phyloP scores from a whole-genome alignment of 2,113 vertebrate species.

The Aptenodytes patagonicus region DNA sequence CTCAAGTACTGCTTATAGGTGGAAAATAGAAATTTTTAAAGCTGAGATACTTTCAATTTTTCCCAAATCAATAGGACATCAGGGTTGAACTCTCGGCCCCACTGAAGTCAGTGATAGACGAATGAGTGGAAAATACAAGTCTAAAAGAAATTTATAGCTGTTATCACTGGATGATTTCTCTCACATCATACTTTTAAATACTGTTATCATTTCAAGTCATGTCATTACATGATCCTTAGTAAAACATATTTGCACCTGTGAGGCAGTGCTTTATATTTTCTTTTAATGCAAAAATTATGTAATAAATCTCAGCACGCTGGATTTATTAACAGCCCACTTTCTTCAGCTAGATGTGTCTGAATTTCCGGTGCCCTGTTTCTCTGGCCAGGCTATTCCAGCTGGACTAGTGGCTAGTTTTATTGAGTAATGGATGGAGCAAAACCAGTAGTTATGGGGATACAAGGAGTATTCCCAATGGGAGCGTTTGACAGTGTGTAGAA shows the following conservation, averaged over 20 bases:
- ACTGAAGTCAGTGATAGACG: background rate
- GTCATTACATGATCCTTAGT: background rate
- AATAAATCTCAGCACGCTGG: background rate
- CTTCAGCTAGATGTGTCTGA: background rate
- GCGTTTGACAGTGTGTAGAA: conserved; percentile 24
- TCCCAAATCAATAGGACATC: background rate
- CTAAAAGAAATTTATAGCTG: background rate
- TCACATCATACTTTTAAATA: conserved; percentile 41
- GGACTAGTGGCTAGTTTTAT: conserved; percentile 25
- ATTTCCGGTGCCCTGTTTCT: conserved; percentile 16
- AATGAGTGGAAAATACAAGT: background rate
- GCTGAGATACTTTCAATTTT: background rate
- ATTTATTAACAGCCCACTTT: conserved; percentile 16
- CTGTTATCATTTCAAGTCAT: conserved; percentile 15
- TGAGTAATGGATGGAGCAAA: conserved; percentile 46
- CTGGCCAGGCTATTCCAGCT: conserved; percentile 27
- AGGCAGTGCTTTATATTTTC: background rate
- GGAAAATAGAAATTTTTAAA: background rate
- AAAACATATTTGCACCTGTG: conserved; percentile 18
- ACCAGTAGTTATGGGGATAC: conserved; percentile 48
- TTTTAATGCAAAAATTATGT: background rate
- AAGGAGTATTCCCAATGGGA: conserved; percentile 12
- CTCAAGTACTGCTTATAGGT: conserved; percentile 1
- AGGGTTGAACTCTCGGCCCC: background rate
- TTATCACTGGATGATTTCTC: conserved; percentile 16